Conservation (phyloP, 2,888 invertebrate genomes). For the Hirudinaria manillensis region DNA sequence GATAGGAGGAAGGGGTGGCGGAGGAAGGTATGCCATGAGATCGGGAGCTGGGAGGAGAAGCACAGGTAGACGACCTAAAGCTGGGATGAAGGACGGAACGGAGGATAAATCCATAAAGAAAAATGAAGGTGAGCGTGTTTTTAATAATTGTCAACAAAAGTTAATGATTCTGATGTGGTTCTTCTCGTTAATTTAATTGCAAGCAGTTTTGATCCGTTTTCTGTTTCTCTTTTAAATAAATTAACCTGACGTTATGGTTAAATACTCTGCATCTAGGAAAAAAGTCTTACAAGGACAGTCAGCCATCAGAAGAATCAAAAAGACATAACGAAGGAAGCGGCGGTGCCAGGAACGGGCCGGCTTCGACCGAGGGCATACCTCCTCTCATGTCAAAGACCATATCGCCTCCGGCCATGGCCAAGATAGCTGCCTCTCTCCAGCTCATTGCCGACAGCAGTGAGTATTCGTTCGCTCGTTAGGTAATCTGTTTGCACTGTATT, state of each 20-base stretch:
- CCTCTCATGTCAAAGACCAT: slow-evolving; percentile 9
- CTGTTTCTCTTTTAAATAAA: not conserved
- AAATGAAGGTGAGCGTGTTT: not conserved
- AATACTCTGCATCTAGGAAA: not conserved
- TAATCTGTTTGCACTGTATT: not conserved
- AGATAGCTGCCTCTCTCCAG: not conserved
- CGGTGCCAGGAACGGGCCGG: not conserved
- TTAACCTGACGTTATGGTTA: not conserved
- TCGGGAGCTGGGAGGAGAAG: not conserved
- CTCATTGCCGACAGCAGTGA: not conserved
- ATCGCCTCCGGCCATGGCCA: slow-evolving; percentile 2
- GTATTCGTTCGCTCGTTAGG: not conserved
- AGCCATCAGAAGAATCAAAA: not conserved
- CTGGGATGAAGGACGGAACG: not conserved
- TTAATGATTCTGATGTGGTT: no score
- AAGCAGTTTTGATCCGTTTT: not conserved
- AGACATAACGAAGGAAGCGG: not conserved
- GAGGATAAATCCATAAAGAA: not conserved
- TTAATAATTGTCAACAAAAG: not conserved
- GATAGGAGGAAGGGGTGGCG: not conserved
- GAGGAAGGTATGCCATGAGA: slow-evolving; percentile 12
- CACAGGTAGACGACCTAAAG: not conserved
- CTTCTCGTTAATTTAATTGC: no score
- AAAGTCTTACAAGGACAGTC: not conserved
- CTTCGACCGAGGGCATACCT: not conserved